Percentiles rank a stretch among this genome's conserved stretches.
These are phyloP conservation scores for Heterocephalus glaber DNA, from an alignment of 2,113 vertebrate species.

Conservation along the genomic window DNA sequence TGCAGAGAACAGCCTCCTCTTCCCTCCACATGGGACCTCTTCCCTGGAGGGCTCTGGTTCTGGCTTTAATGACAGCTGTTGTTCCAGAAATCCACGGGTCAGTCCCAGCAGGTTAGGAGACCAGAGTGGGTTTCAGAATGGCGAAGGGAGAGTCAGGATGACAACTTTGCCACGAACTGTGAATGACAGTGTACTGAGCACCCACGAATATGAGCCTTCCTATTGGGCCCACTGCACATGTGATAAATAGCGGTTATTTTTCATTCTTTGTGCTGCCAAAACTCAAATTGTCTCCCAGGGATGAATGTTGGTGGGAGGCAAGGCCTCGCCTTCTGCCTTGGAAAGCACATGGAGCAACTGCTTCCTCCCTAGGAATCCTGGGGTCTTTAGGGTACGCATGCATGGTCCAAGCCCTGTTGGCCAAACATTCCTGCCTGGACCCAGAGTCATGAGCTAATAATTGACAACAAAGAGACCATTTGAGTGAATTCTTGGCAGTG, in stretches of 20 bases:
- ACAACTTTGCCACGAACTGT: rapidly evolving
- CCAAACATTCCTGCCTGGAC: not conserved
- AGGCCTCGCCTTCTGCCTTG: not conserved
- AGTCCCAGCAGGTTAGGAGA: not conserved
- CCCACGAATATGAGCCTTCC: no score
- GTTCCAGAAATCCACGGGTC: not conserved
- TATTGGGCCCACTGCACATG: not conserved
- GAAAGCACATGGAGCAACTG: not conserved
- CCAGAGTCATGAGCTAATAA: not conserved
- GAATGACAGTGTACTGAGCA: not conserved
- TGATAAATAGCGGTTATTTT: not conserved
- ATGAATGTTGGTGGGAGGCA: not conserved
- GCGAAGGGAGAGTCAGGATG: not conserved
- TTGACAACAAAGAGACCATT: not conserved
- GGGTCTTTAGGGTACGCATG: not conserved
- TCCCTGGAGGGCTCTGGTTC: not conserved
- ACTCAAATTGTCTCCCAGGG: not conserved
- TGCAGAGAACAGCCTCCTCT: rapidly evolving
- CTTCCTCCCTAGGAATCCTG: not conserved
- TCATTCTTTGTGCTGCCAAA: not conserved
- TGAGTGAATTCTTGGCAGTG: not conserved
- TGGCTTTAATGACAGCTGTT: not conserved
- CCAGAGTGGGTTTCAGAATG: not conserved
- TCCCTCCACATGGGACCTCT: not conserved
- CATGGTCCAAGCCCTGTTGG: not conserved